Conservation (phyloP, 2,888 invertebrate genomes). For the Leptopilina syphax region DNA sequence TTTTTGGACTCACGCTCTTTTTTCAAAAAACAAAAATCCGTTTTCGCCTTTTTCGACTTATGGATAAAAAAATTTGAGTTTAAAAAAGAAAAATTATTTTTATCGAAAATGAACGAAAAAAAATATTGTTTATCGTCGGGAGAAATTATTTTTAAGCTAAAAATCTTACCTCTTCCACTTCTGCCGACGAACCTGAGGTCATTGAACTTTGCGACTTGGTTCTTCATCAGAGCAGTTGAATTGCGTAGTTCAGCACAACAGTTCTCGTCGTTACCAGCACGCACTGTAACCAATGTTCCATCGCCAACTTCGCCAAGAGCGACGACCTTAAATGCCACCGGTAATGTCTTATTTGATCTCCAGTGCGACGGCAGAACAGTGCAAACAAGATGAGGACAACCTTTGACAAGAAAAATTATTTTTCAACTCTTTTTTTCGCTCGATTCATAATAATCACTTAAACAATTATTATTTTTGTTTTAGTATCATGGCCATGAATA, state of each 20-base stretch:
- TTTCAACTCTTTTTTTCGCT: not conserved
- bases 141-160: too few relatives aligned
- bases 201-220: conserved; percentile 99
- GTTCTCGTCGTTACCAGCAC: conserved; percentile 99
- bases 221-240: conserved; percentile 97
- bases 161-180: conserved; percentile 95
- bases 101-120: too few relatives aligned
- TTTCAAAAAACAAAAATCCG: too few relatives aligned
- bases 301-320: conserved; percentile 96
- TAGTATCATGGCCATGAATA: too few relatives aligned
- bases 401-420: conserved; percentile 35
- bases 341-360: conserved; percentile 98
- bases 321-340: conserved; percentile 97
- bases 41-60: too few relatives aligned
- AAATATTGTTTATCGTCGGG: not conserved
- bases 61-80: too few relatives aligned
- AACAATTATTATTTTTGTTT: too few relatives aligned
- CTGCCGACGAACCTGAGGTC: conserved; percentile 98
- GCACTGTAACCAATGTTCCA: conserved; percentile 96
- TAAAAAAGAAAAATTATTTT: too few relatives aligned
- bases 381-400: conserved; percentile 92
- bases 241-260: conserved; percentile 97
- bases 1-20: not conserved
- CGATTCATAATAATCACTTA: not conserved
- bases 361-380: conserved; percentile 97